Evolutionary conservation across 2,113 vertebrate genomes (phyloP).

Genomic region (Coryphaenoides rupestris): DNA sequence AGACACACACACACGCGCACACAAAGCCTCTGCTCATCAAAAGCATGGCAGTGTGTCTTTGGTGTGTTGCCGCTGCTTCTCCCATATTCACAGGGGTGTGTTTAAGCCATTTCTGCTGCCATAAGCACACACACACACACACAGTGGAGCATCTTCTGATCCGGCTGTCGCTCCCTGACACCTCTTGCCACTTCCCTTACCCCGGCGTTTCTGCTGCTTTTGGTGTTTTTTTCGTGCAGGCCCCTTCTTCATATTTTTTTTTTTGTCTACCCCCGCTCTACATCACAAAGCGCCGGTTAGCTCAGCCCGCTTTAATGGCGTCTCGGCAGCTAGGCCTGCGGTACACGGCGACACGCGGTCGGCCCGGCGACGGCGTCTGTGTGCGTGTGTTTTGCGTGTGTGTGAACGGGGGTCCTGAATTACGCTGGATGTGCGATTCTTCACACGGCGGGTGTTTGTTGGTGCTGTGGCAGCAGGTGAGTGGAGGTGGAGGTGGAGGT

Average conservation of each 20-base stretch:
- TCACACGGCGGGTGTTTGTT: too few species aligned
- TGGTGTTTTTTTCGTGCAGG: conserved; percentile 51
- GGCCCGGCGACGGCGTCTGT: too few species aligned
- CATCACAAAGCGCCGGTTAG: too few species aligned
- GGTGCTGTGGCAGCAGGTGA: too few species aligned
- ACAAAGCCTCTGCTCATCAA: conserved; percentile 57
- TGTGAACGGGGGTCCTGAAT: too few species aligned
- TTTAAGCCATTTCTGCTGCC: conserved; percentile 77
- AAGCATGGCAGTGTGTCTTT: conserved; percentile 61
- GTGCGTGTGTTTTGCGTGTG: too few species aligned
- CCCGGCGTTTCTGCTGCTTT: conserved; percentile 45
- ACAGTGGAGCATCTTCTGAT: conserved; percentile 48
- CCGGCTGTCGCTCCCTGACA: conserved; percentile 46
- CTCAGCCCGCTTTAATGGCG: conserved; percentile 49
- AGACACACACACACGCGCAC: conserved; percentile 21
- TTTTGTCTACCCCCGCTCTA: not conserved
- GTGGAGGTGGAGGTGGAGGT: too few species aligned
- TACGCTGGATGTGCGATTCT: too few species aligned
- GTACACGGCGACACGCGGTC: conserved; percentile 1
- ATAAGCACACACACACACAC: conserved; percentile 74
- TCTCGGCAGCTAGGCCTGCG: conserved; percentile 55
- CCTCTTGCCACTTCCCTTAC: conserved; percentile 61
- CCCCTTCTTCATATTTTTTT: too few species aligned
- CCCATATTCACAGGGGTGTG: conserved; percentile 70
- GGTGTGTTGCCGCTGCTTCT: conserved; percentile 72